These are phyloP conservation scores for Apotomis betuletana DNA, from an alignment of 2,888 invertebrate species.

Conservation along the genomic window DNA sequence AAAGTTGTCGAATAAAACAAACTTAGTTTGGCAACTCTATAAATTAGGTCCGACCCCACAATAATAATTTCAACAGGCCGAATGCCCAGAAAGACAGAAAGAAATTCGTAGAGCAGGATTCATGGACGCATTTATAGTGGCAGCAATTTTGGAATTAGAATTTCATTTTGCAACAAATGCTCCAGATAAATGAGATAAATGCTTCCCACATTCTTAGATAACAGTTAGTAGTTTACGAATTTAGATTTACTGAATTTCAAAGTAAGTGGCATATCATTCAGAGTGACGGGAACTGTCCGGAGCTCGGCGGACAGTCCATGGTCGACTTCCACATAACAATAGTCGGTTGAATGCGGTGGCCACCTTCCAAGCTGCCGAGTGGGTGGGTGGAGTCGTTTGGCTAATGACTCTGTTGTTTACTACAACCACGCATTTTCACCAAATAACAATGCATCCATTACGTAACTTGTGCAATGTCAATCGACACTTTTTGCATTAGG, in stretches of 20 bases:
- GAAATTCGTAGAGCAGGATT: background rate
- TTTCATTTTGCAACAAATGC: conserved; percentile 10
- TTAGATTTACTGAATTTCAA: conserved; percentile 14
- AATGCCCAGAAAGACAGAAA: too few species aligned
- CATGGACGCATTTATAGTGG: background rate
- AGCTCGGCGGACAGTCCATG: conserved; percentile 42
- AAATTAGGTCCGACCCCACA: too few species aligned
- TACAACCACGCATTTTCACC: conserved; percentile 47
- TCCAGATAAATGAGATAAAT: conserved; percentile 14
- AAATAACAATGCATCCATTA: conserved; percentile 39
- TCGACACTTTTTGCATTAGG: conserved; percentile 3
- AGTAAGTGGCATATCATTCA: conserved; percentile 32
- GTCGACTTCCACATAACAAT: conserved; percentile 53
- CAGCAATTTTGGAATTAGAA: conserved; percentile 3
- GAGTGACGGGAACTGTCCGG: conserved; percentile 36
- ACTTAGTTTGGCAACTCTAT: too few species aligned
- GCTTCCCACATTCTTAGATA: conserved; percentile 24
- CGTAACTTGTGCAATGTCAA: conserved; percentile 23
- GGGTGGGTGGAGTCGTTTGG: conserved; percentile 50
- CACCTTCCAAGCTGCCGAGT: conserved; percentile 51
- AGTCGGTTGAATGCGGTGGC: conserved; percentile 55
- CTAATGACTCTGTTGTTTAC: conserved; percentile 53
- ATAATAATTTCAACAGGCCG: too few species aligned
- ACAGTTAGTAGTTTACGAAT: background rate
- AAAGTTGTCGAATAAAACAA: too few species aligned